These are phyloP conservation scores for Morbakka virulenta DNA, from an alignment of 30 jellyfish, hydroid and myxozoan species.

Conservation along the genomic window DNA sequence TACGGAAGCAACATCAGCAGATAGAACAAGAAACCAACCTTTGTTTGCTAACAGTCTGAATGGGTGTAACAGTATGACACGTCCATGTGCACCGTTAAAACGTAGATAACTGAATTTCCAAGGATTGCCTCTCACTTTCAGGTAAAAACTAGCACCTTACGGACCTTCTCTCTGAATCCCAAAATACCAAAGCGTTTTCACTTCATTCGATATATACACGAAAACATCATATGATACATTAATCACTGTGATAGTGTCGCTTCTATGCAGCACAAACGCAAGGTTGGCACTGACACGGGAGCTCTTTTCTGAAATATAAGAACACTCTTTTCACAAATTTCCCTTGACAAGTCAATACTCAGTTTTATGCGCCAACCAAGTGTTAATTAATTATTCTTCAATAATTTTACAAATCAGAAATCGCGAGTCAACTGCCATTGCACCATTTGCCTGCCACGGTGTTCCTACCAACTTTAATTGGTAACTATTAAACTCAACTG, in stretches of 20 bases:
- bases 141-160: slow-evolving; percentile 30
- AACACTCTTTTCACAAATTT: slow-evolving; percentile 59
- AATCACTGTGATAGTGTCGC: slow-evolving; percentile 60
- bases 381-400: too few relatives aligned
- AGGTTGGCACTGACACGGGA: slow-evolving; percentile 38
- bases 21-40: slow-evolving; percentile 72
- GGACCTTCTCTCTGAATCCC: slow-evolving; percentile 48
- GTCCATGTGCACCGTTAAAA: too few relatives aligned
- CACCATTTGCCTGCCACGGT: slow-evolving; percentile 91
- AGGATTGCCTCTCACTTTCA: slow-evolving; percentile 66
- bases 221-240: slow-evolving; percentile 60
- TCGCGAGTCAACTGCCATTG: slow-evolving; percentile 55
- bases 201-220: slow-evolving; percentile 38
- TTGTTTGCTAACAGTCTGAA: slow-evolving; percentile 23
- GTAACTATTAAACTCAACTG: slow-evolving; percentile 55
- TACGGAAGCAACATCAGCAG: slow-evolving; percentile 82
- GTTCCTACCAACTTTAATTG: slow-evolving; percentile 70
- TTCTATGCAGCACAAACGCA: slow-evolving; percentile 60
- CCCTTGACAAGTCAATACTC: slow-evolving; percentile 62
- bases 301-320: slow-evolving; percentile 52
- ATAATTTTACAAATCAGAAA: too few relatives aligned
- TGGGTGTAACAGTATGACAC: slow-evolving; percentile 43
- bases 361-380: slow-evolving; percentile 60
- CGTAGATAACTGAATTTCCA: slow-evolving; percentile 51
- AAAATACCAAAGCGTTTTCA: too few relatives aligned